A percentile compares a stretch with the other conserved stretches of the same genome.
Conservation (phyloP, 2,888 invertebrate species). For the Aquatica leii region DNA sequence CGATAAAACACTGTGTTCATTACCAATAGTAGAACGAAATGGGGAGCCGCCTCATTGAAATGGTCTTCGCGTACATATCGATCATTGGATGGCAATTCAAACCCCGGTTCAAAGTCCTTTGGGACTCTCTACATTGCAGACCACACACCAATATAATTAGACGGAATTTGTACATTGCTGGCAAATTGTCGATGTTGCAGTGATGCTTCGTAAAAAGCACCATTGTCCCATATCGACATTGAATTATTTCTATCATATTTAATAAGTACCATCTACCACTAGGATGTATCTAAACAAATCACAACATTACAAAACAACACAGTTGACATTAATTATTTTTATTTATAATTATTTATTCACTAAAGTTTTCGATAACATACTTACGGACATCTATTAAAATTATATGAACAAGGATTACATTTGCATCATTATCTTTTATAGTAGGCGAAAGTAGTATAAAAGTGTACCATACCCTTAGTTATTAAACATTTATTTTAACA, state of each 20-base stretch:
- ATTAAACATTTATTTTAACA: neutral
- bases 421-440: too few species aligned
- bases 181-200: conserved; percentile 34
- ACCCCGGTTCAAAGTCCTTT: conserved; percentile 38
- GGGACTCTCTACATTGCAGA: conserved; percentile 38
- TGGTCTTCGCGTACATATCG: conserved; percentile 37
- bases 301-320: too few species aligned
- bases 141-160: conserved; percentile 41
- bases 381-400: too few species aligned
- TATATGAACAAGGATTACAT: too few species aligned
- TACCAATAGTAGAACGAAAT: conserved; percentile 26
- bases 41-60: conserved; percentile 33
- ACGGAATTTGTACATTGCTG: conserved; percentile 41
- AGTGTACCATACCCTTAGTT: too few species aligned
- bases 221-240: conserved; percentile 13
- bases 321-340: too few species aligned
- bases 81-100: conserved; percentile 36
- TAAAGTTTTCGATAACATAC: too few species aligned
- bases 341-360: too few species aligned
- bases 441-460: too few species aligned
- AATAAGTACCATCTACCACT: conserved; percentile 14
- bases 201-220: conserved; percentile 21
- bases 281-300: conserved; percentile 23
- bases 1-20: conserved; percentile 30
- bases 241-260: conserved; percentile 6